Evolutionary conservation across 2,888 invertebrate genomes (phyloP).

Genomic region (Macrophya annulata): DNA sequence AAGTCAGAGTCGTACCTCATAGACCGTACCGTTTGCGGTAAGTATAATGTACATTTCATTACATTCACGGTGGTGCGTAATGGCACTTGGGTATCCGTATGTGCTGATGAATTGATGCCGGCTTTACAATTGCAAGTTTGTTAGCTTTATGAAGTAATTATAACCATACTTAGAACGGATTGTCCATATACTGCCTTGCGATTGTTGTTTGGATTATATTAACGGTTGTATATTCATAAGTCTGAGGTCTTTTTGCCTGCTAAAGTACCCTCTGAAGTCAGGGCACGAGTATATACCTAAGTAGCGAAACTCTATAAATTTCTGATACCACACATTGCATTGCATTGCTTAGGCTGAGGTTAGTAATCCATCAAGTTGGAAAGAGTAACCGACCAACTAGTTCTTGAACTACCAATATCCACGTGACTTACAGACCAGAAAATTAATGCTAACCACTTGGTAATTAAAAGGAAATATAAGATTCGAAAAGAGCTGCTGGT

Average conservation of each 20-base stretch:
- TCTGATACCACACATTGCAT: not conserved
- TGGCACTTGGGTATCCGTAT: no score
- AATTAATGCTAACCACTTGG: constrained; percentile 50
- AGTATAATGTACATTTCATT: not conserved
- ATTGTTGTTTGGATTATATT: constrained; percentile 47
- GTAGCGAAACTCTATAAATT: constrained; percentile 24
- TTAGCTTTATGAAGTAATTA: constrained; percentile 43
- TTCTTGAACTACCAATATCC: constrained; percentile 2
- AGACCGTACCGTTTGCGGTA: no score
- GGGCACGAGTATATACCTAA: not conserved
- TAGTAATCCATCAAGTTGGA: not conserved
- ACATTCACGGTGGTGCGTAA: not conserved
- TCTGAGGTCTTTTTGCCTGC: not conserved
- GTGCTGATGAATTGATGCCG: no score
- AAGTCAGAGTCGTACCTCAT: not conserved
- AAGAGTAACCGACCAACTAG: not conserved
- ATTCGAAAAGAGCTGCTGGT: not conserved
- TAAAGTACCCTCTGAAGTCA: no score
- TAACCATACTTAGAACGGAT: constrained; percentile 30
- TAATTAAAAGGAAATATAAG: constrained; percentile 26
- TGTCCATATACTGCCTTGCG: constrained; percentile 40
- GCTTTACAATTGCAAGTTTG: not conserved
- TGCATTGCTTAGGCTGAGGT: not conserved
- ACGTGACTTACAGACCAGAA: constrained; percentile 48
- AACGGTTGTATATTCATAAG: constrained; percentile 43